Conservation (phyloP, 2,888 invertebrate species). For the Pollenia angustigena region DNA sequence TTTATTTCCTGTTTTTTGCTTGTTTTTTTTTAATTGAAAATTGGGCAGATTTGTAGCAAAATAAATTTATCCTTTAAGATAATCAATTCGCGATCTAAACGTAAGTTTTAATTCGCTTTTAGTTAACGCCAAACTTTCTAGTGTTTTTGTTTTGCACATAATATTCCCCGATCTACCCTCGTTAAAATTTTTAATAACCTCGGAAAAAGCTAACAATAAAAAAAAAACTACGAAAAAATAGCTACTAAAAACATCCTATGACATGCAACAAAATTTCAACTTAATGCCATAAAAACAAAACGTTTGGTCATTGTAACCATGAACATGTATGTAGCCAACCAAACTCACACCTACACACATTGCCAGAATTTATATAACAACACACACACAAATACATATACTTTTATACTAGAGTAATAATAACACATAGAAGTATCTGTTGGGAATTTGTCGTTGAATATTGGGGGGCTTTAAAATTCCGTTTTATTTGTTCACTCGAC, state of each 20-base stretch:
- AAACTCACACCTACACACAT: conserved; percentile 13
- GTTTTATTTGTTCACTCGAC: conserved; percentile 61
- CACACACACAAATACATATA: not conserved
- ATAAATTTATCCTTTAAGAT: too few relatives aligned
- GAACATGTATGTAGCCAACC: not conserved
- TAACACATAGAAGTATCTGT: conserved; percentile 46
- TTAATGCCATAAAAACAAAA: conserved; percentile 83
- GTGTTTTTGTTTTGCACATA: not conserved
- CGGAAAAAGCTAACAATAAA: not conserved
- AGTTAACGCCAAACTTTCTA: not conserved
- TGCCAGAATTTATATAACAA: not conserved
- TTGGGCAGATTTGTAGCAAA: too few relatives aligned
- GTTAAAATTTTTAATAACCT: conserved; percentile 40
- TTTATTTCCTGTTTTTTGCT: too few relatives aligned
- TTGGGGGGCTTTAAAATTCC: conserved; percentile 56
- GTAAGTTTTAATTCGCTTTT: not conserved
- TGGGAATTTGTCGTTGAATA: conserved; percentile 60
- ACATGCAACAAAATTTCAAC: conserved; percentile 81
- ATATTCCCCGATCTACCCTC: not conserved
- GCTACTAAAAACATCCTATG: conserved; percentile 61
- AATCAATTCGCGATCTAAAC: too few relatives aligned
- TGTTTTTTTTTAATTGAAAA: too few relatives aligned
- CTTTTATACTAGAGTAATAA: not conserved
- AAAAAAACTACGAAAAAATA: conserved; percentile 34
- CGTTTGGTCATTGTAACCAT: conserved; percentile 68